Conservation (phyloP, 1,140 invertebrate genomes). For the Drosophila nebulosa region DNA sequence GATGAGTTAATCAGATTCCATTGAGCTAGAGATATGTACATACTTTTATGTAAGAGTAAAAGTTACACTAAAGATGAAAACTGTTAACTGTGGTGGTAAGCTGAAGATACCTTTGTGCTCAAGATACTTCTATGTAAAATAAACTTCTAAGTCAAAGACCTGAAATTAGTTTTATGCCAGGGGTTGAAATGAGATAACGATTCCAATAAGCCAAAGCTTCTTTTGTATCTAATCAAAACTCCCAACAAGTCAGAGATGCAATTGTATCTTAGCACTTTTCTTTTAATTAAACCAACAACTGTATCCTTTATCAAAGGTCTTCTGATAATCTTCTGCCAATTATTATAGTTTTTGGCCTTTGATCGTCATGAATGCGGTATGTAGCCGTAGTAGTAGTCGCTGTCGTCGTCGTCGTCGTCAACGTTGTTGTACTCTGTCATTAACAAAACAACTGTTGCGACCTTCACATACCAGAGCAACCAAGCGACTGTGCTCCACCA, state of each 20-base stretch:
- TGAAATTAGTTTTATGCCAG: too few relatives aligned
- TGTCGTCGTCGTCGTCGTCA: constrained; percentile 9
- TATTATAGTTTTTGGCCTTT: constrained; percentile 33
- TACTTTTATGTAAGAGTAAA: too few relatives aligned
- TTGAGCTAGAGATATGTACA: too few relatives aligned
- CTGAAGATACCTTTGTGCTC: background rate
- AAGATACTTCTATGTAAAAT: background rate
- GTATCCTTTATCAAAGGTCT: constrained; percentile 18
- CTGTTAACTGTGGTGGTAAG: too few relatives aligned
- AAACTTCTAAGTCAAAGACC: too few relatives aligned
- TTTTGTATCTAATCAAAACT: constrained; percentile 7
- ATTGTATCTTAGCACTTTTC: too few relatives aligned
- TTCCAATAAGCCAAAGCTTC: background rate
- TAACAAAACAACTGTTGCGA: constrained; percentile 81
- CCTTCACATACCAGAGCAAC: constrained; percentile 80
- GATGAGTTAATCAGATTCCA: too few relatives aligned
- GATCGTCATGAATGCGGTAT: background rate
- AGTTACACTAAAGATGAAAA: too few relatives aligned
- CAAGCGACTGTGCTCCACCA: constrained; percentile 64
- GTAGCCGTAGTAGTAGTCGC: too few relatives aligned
- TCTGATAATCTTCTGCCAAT: constrained; percentile 24
- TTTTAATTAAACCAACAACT: too few relatives aligned
- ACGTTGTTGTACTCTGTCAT: constrained; percentile 74
- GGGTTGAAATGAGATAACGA: too few relatives aligned
- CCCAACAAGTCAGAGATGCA: too few relatives aligned